phyloP scores from a whole-genome alignment of 2,888 invertebrate genomes.

The Drosophila macrothrix region DNA sequence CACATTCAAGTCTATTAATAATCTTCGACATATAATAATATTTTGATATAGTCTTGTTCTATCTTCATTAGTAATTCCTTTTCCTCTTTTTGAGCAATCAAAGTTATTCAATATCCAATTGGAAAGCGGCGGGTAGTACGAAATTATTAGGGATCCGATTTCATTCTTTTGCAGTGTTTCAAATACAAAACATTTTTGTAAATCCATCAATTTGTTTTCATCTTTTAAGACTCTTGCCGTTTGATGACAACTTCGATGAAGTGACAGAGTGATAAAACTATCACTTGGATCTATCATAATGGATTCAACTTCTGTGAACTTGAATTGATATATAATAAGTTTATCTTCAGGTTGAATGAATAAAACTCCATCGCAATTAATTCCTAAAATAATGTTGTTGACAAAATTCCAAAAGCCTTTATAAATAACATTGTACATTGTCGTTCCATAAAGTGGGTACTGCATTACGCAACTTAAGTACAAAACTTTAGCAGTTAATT shows the following conservation, averaged over 20 bases:
- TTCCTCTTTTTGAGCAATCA: conserved; percentile 87
- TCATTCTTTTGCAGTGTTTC: conserved; percentile 96
- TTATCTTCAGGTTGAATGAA: conserved; percentile 96
- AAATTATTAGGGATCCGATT: conserved; percentile 96
- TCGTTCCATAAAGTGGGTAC: conserved; percentile 96
- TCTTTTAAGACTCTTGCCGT: conserved; percentile 62
- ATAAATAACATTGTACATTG: conserved; percentile 95
- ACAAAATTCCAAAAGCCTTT: conserved; percentile 97
- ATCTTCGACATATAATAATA: conserved; percentile 92
- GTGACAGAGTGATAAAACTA: conserved; percentile 94
- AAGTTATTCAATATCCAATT: conserved; percentile 92
- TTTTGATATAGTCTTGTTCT: conserved; percentile 94
- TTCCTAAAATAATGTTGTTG: conserved; percentile 90
- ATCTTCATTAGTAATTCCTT: conserved; percentile 94
- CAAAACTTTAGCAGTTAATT: conserved; percentile 95
- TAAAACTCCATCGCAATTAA: conserved; percentile 96
- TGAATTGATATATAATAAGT: conserved; percentile 95
- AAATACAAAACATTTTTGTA: conserved; percentile 95
- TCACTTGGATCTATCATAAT: conserved; percentile 96
- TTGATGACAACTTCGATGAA: conserved; percentile 88
- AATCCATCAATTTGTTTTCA: conserved; percentile 68
- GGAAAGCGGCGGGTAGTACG: conserved; percentile 94
- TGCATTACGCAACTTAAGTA: conserved; percentile 98
- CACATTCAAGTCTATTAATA: conserved; percentile 92
- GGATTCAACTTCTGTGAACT: conserved; percentile 95